These are phyloP conservation scores for Toxotes chatareus DNA, from an alignment of 2,113 vertebrate species.

Conservation along the genomic window DNA sequence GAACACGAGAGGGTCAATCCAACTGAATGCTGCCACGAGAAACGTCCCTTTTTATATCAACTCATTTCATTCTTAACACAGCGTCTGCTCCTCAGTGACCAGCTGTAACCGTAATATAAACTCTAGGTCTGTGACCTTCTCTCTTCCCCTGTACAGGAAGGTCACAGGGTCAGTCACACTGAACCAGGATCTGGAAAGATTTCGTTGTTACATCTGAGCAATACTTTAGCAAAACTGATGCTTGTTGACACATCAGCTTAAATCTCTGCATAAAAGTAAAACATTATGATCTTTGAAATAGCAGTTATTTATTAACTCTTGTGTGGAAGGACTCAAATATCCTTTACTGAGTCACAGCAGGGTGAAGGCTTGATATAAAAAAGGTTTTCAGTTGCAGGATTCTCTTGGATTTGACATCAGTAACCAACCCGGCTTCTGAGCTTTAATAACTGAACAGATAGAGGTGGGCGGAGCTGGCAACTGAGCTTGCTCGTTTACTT, in stretches of 20 bases:
- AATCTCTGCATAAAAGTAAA: background rate
- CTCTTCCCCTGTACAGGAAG: background rate
- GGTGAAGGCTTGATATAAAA: conserved; percentile 49
- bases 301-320: background rate
- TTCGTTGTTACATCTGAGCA: background rate
- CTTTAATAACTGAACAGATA: conserved; percentile 88
- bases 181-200: background rate
- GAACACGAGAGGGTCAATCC: conserved; percentile 70
- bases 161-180: background rate
- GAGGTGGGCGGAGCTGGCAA: conserved; percentile 77
- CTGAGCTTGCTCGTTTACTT: conserved; percentile 76
- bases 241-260: background rate
- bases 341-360: background rate
- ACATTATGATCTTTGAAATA: background rate
- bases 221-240: background rate
- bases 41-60: conserved; percentile 67
- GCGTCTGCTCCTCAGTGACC: background rate
- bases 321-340: background rate
- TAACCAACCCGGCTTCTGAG: conserved; percentile 89
- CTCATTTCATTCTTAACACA: background rate
- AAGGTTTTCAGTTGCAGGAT: conserved; percentile 62
- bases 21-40: conserved; percentile 67
- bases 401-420: conserved; percentile 66
- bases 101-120: background rate
- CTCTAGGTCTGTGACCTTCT: background rate